Evolutionary conservation across 2,113 vertebrate genomes (phyloP).

Genomic region (Paedocypris sp.): DNA sequence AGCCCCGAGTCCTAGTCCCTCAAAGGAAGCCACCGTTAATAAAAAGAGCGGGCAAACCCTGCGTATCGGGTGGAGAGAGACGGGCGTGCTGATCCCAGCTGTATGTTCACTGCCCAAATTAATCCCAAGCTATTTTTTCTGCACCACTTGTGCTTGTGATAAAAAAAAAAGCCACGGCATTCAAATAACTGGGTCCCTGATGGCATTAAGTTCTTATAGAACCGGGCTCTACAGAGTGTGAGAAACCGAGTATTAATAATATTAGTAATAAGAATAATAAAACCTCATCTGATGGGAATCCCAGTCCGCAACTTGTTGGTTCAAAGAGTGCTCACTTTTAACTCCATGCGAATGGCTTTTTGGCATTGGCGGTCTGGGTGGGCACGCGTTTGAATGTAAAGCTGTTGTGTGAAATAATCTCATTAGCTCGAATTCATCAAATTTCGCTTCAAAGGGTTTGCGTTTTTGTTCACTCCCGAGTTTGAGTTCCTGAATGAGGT

Average conservation of each 20-base stretch:
- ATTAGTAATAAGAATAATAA: constrained; percentile 35
- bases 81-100: constrained; percentile 54
- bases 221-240: constrained; percentile 48
- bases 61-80: constrained; percentile 47
- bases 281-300: not conserved
- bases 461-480: not conserved
- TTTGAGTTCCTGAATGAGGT: not conserved
- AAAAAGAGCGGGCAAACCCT: constrained; percentile 41
- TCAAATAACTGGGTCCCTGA: constrained; percentile 55
- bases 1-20: constrained; percentile 32
- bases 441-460: not conserved
- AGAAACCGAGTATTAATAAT: too few relatives aligned
- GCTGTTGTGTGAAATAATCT: not conserved
- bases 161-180: constrained; percentile 54
- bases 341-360: not conserved
- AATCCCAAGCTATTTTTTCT: constrained; percentile 61
- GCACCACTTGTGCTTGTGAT: constrained; percentile 59
- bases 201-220: constrained; percentile 58
- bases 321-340: too few relatives aligned
- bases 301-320: not conserved
- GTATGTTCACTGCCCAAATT: constrained; percentile 54
- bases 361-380: too few relatives aligned
- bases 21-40: constrained; percentile 46
- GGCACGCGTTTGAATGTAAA: not conserved
- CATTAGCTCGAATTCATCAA: not conserved